Evolutionary conservation across 2,888 invertebrate species (phyloP).

Genomic region (Ichneumon xanthorius): DNA sequence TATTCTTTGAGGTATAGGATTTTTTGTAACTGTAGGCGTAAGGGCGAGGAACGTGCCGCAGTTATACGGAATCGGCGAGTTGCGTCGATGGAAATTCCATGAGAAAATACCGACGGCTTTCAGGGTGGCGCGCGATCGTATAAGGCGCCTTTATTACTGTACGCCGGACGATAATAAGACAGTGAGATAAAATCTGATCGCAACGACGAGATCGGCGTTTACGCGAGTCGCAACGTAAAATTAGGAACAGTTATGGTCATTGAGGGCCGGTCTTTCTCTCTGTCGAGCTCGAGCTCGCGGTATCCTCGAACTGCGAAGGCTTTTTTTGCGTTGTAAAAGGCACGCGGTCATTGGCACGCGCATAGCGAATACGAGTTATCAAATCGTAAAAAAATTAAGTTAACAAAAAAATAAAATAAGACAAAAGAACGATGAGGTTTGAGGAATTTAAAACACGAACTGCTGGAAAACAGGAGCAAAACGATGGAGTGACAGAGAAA

Average conservation of each 20-base stretch:
- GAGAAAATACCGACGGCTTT: slow-evolving; percentile 29
- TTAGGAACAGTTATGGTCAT: slow-evolving; percentile 66
- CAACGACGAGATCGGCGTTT: slow-evolving; percentile 58
- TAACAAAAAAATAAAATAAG: slow-evolving; percentile 17
- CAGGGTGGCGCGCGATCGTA: slow-evolving; percentile 24
- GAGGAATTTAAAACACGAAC: slow-evolving; percentile 36
- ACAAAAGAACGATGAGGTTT: slow-evolving; percentile 20
- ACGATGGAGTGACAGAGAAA: not conserved
- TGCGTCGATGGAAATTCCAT: slow-evolving; percentile 24
- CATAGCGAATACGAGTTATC: slow-evolving; percentile 39
- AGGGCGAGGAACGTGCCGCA: not conserved
- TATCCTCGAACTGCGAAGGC: slow-evolving; percentile 29
- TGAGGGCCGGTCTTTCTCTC: slow-evolving; percentile 2
- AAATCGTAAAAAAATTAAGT: slow-evolving; percentile 20
- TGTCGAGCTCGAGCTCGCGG: slow-evolving; percentile 15
- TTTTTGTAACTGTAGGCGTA: not conserved
- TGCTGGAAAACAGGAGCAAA: not conserved
- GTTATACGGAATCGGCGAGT: not conserved
- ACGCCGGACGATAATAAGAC: slow-evolving; percentile 57
- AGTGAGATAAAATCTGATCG: slow-evolving; percentile 65
- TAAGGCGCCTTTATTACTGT: slow-evolving; percentile 39
- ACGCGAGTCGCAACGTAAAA: slow-evolving; percentile 61
- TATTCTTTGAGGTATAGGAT: not conserved
- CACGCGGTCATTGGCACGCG: slow-evolving; percentile 63
- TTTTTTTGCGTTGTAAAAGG: slow-evolving; percentile 44